Evolutionary conservation across 2,888 invertebrate species (phyloP), one percentile per base, ranked within the genome.

Genomic region (Platycnemis pennipes): DNA sequence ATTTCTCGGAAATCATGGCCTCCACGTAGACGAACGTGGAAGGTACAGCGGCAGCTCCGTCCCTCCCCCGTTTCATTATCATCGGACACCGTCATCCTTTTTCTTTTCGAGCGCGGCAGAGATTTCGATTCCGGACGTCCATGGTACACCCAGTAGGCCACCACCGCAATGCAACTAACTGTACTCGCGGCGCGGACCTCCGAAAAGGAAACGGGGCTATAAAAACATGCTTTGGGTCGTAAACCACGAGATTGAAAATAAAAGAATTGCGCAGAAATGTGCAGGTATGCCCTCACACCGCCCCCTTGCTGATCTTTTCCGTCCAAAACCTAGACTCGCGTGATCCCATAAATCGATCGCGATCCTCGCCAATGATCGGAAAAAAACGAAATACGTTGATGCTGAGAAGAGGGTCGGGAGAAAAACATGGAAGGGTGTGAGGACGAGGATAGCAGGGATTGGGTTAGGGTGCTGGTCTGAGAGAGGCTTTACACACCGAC

Each of bases 91-190:
- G 26, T 63, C 26, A 2, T 37, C 37, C 37, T 26, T n/a, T 77
- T 77, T 77, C 31, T 7, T 7, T 37, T 31, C 8, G 22, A 22
- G 11, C 19, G 77, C 77, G 77, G 1, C 31, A 77, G 26, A 77
- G 77, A 77, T 77, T 63, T 63, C 63, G 44, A 89, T 44, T 44
- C 42, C 42, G 56, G 91, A 42, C 91, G 63, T 44, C 91, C 63
- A 56, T 91, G 56, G 44, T 69, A 91, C 91, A 91, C 63, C 91
- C 91, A 42, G 91, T 63, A 16, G 37, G 77, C 77, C 77, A 69
- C 69, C 69, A 31, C 91, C 44, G 44, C 63, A 91, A 91, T 91
- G 91, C 63, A 91, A 63, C 91, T 91, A 91, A 91, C 91, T 69
- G 91, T 91, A 91, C 91, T 42, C 44, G 91, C 44, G n/a, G 44